Percentiles rank a stretch among this genome's conserved stretches.
Evolutionary conservation across 2,113 vertebrate genomes (phyloP).

Genomic region (Sapayoa aenigma): DNA sequence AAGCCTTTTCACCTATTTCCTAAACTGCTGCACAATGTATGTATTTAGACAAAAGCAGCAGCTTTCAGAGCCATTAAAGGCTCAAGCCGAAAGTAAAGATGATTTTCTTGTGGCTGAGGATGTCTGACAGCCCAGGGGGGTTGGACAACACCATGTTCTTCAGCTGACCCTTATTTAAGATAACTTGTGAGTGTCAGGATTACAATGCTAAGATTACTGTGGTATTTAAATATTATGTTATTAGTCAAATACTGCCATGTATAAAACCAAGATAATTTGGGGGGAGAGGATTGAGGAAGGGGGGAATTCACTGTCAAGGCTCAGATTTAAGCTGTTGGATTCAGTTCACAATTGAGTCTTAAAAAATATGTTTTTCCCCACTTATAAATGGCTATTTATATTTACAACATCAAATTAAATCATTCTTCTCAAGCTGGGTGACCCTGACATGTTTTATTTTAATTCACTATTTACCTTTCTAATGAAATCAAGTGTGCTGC

Average conservation of each 20-base stretch:
- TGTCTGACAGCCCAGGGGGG: constrained; percentile 35
- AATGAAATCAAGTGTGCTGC: background rate
- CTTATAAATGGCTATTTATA: background rate
- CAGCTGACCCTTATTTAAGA: constrained; percentile 55
- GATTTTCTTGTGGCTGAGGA: constrained; percentile 70
- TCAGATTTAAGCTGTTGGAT: constrained; percentile 20
- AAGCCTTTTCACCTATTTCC: constrained; percentile 73
- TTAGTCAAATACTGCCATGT: constrained; percentile 34
- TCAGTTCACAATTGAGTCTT: background rate
- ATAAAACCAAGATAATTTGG: constrained; percentile 42
- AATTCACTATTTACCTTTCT: background rate
- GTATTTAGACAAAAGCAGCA: constrained; percentile 72
- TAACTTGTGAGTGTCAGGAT: constrained; percentile 43
- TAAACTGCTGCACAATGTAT: constrained; percentile 41
- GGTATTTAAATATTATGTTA: constrained; percentile 66
- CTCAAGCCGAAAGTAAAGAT: constrained; percentile 74
- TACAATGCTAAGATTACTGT: constrained; percentile 51
- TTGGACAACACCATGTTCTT: constrained; percentile 17
- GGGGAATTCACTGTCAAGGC: background rate
- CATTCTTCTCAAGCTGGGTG: background rate
- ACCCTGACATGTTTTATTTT: background rate
- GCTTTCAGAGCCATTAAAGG: constrained; percentile 81
- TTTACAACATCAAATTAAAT: background rate
- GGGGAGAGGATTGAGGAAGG: background rate
- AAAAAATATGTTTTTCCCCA: background rate